Conservation (phyloP, 2,797 vertebrate genomes). For the Pangasius krempfi region DNA sequence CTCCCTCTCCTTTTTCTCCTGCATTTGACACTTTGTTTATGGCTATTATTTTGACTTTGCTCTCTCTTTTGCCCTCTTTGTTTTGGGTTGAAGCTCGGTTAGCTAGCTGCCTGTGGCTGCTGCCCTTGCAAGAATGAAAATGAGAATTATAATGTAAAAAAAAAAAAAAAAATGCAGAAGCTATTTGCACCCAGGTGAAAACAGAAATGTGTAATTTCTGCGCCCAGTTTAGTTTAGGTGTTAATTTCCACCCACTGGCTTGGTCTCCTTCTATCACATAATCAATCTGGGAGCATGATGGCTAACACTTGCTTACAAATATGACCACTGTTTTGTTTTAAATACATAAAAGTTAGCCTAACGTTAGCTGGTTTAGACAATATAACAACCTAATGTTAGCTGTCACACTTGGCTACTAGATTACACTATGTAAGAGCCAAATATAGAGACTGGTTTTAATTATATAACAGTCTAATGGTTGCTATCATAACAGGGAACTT, state of each 20-base stretch:
- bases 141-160: conserved; percentile 56
- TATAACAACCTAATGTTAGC: background rate
- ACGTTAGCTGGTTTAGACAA: background rate
- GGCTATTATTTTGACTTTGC: conserved; percentile 41
- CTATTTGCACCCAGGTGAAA: conserved; percentile 24
- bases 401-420: background rate
- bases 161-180: background rate
- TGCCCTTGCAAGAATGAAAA: conserved; percentile 74
- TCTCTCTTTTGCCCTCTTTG: conserved; percentile 50
- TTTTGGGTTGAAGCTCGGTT: conserved; percentile 58
- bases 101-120: conserved; percentile 71
- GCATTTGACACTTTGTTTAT: conserved; percentile 55
- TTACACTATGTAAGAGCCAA: background rate
- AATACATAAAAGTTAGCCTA: background rate
- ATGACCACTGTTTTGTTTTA: background rate
- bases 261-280: background rate
- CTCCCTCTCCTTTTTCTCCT: conserved; percentile 68
- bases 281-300: background rate
- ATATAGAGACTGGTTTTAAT: background rate
- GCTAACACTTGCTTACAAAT: background rate
- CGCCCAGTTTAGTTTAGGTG: background rate
- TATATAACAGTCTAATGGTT: background rate
- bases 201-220: background rate
- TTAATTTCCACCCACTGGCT: background rate
- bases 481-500: background rate